Evolutionary conservation across 2,888 invertebrate genomes (phyloP), one percentile per base, ranked within the genome.

Genomic region (Sesia bembeciformis): DNA sequence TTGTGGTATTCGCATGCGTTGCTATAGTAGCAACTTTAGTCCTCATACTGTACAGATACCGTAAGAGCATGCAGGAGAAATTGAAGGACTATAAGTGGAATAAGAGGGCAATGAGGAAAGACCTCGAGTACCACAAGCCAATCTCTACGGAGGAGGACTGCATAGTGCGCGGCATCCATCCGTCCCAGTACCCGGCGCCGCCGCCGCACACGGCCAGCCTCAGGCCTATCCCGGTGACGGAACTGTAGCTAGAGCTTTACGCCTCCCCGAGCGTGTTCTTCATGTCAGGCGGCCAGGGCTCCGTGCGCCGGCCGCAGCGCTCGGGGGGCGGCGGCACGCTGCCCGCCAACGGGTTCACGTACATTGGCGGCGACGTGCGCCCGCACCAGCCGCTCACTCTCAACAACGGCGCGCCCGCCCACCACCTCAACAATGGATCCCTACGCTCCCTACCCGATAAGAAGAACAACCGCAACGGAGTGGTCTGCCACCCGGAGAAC

Each of bases 221-320:
- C 73, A 80, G 82, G 74, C 94, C 95, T 38, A 94, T 96, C 74
- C 96, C 96, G 65, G 96, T 96, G 72, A 96, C 96, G 91, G 96
- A 96, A 82, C 96, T 96, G 95, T 96, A 96, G 96, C 96, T 96
- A 96, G 96, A 96, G 92, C 94, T 95, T 90, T 95, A 95, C 95
- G 95, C 96, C 93, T 95, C 95, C 91, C 94, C 92, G 91, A 93
- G 91, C 93, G 94, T 91, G 86, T 94, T 91, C 91, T 94, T 93
- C 92, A 90, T 94, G 91, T 93, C 93, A 69, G 91, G 91, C 74
- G 91, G 90, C 72, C 90, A 89, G 71, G 84, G 84, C 74, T 78
- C 86, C 66, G 77, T 81, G 72, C 86, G 90, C 67, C 86, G 91
- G 83, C 83, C 80, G 77, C 83, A 72, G 66, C 84, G 82, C 80